Evolutionary conservation across 2,888 invertebrate species (phyloP), one percentile per base, ranked within the genome.

Genomic region (Philonicus albiceps): DNA sequence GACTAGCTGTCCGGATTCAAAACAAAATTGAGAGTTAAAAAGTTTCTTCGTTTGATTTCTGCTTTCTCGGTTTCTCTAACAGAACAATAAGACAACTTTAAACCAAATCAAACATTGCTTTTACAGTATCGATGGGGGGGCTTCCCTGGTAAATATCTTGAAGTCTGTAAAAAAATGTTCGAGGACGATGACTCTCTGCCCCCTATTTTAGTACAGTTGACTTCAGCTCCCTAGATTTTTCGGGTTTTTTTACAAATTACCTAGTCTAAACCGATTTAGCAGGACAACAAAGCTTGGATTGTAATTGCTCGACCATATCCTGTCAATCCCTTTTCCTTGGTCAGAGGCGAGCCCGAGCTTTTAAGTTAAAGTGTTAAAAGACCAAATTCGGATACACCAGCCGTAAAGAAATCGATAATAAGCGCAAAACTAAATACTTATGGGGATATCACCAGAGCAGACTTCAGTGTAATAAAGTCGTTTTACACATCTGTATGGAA

Each of bases 401-500:
- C 73, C 84, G 30, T 73, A 43, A 73, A 72, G 73, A 84, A 84
- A 84, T 84, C 73, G 84, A 84, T 84, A 43, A 84, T 84, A 84
- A 84, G 84, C 73, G 84, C 55, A 19, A n/a, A 84, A 34, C 84
- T 84, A 73, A 73, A 84, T 84, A 84, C 72, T 27, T 43, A 40
- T 53, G 73, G 43, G 84, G 73, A 73, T 72, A 84, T 37, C 34
- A 73, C 55, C 55, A 30, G n/a, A 43, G 73, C 30, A 84, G 43
- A 84, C 73, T 73, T 72, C 84, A 43, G 13, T 40, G 73, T 43
- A 73, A 84, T 84, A 84, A 73, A 84, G 84, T 84, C 84, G 30
- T 84, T 84, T 84, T 84, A 84, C 84, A 84, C 84, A 84, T 84
- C 73, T 84, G 84, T 84, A 73, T 73, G 72, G 43, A 84, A 84